A percentile compares a stretch with the other conserved stretches of the same genome.
phyloP scores from a whole-genome alignment of 2,888 invertebrate species.

The Chromoteleia sp. region DNA sequence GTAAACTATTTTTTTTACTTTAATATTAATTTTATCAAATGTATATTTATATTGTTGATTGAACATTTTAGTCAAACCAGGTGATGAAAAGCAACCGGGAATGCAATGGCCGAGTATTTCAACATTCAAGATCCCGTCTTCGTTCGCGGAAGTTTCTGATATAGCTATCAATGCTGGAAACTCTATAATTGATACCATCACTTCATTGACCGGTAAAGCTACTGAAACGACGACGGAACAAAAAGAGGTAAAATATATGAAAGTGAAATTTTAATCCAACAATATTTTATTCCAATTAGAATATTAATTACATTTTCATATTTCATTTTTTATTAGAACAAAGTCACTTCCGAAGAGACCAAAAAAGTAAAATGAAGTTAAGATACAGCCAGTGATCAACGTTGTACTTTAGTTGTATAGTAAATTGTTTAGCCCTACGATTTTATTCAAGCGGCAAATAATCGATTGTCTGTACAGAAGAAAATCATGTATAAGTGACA shows the following conservation, averaged over 20 bases:
- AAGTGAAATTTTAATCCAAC: too few relatives aligned
- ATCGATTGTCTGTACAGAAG: constrained; percentile 28
- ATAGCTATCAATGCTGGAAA: constrained; percentile 30
- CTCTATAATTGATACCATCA: neutral
- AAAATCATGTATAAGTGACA: constrained; percentile 22
- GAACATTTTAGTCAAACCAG: constrained; percentile 87
- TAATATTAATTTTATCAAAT: neutral
- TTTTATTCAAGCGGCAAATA: constrained; percentile 4
- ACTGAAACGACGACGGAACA: constrained; percentile 7
- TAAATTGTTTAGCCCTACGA: constrained; percentile 14
- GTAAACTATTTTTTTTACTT: neutral
- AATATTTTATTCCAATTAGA: neutral
- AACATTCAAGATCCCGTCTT: constrained; percentile 87
- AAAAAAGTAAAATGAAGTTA: constrained; percentile 16
- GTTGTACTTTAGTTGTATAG: neutral
- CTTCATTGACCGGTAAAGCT: constrained; percentile 14
- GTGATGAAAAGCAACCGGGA: constrained; percentile 85
- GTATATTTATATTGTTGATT: neutral
- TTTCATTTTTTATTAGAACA: constrained; percentile 1
- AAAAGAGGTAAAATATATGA: constrained; percentile 49
- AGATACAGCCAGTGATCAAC: neutral
- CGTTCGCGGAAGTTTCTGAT: constrained; percentile 85
- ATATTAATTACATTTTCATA: constrained; percentile 6
- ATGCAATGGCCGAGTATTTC: constrained; percentile 87
- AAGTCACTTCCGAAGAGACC: constrained; percentile 10